Evolutionary conservation across 2,113 vertebrate genomes (phyloP), one percentile per base, ranked within the genome.

Genomic region (Triplophysa tibetana): DNA sequence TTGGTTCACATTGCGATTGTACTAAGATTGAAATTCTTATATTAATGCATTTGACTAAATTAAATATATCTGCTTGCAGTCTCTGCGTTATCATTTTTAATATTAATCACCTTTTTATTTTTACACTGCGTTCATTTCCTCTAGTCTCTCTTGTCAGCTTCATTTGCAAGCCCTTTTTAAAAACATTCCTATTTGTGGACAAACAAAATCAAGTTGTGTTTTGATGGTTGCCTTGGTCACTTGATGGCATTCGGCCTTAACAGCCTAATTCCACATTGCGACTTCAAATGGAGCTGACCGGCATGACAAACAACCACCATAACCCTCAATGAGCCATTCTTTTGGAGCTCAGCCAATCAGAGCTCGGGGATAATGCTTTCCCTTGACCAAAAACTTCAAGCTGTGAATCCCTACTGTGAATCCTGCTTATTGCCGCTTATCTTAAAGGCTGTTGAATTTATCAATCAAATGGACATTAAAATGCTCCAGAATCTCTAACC

Each of bases 131-230:
- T 29, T 45, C 26, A 23, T 76, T 70, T 77, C 58, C 79, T 74
- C 81, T 61, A 23, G 60, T 23, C n/a, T 43, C n/a, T 43, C n/a
- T 1, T 60, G 38, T 17, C 68, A 68, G n/a, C 65, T 74, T 81
- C 79, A 68, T 86, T 78, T 48, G 52, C 66, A 48, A 81, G 83
- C 68, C 77, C 62, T 84, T 85, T 74, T 76, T 58, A 68, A 83
- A 85, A 77, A 48, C 0, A 89, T 90, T 85, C 84, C 84, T 70
- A 86, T 79, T 66, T 82, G 54, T 81, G 81, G 84, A 79, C 83
- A 87, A 88, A 87, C 83, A 87, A 85, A 90, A 87, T 69, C 70
- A 48, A 75, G 63, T 56, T 48, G 65, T 48, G 65, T 75, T 76
- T 43, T 64, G 70, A 86, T 77, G 76, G 79, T 63, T 76, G 26